Base-by-base conservation (phyloP, 2,797 vertebrate species). In the Miichthys miiuy region DNA sequence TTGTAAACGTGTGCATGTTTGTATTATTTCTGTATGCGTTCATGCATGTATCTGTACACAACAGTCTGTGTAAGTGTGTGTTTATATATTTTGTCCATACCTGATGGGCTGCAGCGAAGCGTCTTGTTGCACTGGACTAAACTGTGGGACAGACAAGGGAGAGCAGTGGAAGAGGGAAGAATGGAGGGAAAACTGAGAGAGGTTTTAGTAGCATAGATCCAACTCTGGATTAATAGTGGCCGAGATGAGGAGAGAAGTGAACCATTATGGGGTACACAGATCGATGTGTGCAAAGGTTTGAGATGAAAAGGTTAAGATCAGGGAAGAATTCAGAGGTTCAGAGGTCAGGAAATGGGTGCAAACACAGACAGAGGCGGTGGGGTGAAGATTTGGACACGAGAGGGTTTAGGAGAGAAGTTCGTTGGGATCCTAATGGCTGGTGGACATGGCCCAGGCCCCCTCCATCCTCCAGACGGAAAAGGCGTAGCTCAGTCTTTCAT, bases 401-500 rank as follows among this genome's bases (percentile, higher is more conserved):
- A 79, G 89, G 90, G 77, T 86, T 81, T 58, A 78, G 80, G 72
- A 81, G 79, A 80, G 78, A 85, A 30, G 72, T 77, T 75, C 27
- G 71, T 56, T 66, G 84, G 89, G 82, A 62, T 56, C 81, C 91
- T 96, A 97, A 93, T 96, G 96, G 75, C 96, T 96, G 13, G 96
- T 84, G 4, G 96, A 97, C 96, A 96, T 96, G 90, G 96, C 95
- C 96, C 96, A 97, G 88, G 96, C 96, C 13, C 96, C 96, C 91
- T 97, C 96, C 96, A 97, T 97, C 94, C 96, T 96, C 96, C 96
- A 97, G 61, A 97, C 96, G 0, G 96, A 97, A 91, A 97, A 97
- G 86, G 96, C 96, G 1, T 97, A 97, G 95, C 96, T 97, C 75
- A 97, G 96, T 92, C 96, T 90, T 90, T 97, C 96, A 2, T 97